Percentiles rank a stretch among this genome's conserved stretches.
Conservation (phyloP, 2,888 invertebrate species). For the Nomada hirtipes region DNA sequence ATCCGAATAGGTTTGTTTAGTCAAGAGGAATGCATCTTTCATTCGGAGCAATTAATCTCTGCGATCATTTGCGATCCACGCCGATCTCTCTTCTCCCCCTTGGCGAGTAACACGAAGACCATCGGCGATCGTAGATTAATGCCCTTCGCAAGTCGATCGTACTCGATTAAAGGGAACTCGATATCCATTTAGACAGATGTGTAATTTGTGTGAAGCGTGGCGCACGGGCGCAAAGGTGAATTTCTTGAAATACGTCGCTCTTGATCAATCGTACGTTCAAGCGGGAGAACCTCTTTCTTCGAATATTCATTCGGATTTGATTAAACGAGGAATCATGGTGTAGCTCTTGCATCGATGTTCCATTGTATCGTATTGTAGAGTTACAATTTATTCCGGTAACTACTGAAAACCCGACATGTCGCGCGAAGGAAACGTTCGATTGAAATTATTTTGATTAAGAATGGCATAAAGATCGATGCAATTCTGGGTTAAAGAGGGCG, state of each 20-base stretch:
- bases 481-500: background rate
- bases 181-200: conserved; percentile 22
- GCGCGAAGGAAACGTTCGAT: background rate
- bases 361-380: background rate
- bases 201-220: background rate
- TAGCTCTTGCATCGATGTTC: background rate
- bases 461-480: background rate
- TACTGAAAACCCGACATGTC: background rate
- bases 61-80: background rate
- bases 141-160: background rate
- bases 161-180: conserved; percentile 3
- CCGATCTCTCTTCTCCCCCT: background rate
- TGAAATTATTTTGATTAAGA: conserved; percentile 12
- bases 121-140: conserved; percentile 2
- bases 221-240: background rate
- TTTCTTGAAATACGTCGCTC: conserved; percentile 8
- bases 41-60: background rate
- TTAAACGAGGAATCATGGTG: background rate
- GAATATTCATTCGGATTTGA: conserved; percentile 23
- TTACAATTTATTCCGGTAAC: background rate
- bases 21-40: background rate
- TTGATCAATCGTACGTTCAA: background rate
- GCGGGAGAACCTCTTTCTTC: background rate
- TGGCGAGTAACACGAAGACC: background rate
- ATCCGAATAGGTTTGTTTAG: too few relatives aligned